Conservation (phyloP, 2,113 vertebrate genomes). For the Perognathus longimembris region DNA sequence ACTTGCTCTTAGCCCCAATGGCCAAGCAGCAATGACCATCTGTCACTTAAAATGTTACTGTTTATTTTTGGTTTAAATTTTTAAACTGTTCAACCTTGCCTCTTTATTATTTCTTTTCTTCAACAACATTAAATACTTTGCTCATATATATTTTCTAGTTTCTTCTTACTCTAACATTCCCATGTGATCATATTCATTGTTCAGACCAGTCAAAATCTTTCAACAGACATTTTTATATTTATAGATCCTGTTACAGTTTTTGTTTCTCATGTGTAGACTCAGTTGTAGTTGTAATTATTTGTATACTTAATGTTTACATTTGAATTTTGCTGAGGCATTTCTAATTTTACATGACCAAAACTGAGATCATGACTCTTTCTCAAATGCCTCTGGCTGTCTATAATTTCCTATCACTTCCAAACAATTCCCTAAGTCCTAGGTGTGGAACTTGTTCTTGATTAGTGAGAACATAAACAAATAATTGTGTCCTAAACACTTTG, state of each 20-base stretch:
- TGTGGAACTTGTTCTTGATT: not conserved
- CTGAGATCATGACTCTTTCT: not conserved
- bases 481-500: not conserved
- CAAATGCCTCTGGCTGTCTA: not conserved
- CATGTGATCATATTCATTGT: not conserved
- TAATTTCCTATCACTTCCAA: not conserved
- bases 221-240: not conserved
- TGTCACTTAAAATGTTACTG: not conserved
- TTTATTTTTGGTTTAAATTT: not conserved
- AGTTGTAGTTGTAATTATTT: constrained; percentile 17
- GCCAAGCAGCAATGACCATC: not conserved
- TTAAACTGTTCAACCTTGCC: not conserved
- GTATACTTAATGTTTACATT: not conserved
- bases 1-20: too few species aligned
- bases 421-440: not conserved
- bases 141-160: not conserved
- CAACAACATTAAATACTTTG: not conserved
- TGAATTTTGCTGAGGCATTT: constrained; percentile 12
- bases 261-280: not conserved
- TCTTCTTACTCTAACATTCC: not conserved
- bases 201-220: not conserved
- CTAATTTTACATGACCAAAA: not conserved
- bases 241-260: not conserved
- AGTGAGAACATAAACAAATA: not conserved
- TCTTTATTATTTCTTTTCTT: not conserved